Conservation (phyloP, 2,888 invertebrate genomes). For the Noctua janthe region DNA sequence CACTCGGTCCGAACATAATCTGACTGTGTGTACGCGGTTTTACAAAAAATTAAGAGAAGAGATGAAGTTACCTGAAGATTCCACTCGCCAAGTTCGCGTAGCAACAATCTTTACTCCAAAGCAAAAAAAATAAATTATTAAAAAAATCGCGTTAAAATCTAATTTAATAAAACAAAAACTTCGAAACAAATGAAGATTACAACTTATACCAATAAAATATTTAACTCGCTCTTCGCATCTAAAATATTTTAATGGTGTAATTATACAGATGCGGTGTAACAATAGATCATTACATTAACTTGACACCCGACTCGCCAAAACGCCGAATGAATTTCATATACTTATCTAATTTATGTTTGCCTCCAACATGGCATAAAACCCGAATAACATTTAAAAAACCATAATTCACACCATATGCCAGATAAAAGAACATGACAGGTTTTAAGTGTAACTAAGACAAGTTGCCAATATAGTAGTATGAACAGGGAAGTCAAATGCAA, state of each 20-base stretch:
- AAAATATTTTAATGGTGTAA: constrained; percentile 7
- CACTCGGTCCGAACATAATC: too few relatives aligned
- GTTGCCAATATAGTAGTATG: neutral
- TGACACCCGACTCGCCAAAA: neutral
- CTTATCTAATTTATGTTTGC: neutral
- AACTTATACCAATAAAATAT: neutral
- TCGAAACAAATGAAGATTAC: neutral
- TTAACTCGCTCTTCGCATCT: neutral
- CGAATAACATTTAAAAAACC: neutral
- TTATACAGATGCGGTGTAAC: constrained; percentile 12
- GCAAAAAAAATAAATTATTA: neutral
- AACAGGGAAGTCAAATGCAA: neutral
- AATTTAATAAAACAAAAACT: constrained; percentile 10
- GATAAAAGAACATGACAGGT: neutral
- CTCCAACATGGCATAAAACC: neutral
- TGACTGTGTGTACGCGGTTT: too few relatives aligned
- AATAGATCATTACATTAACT: constrained; percentile 25
- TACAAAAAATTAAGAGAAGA: too few relatives aligned
- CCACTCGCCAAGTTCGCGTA: neutral
- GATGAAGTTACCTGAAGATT: neutral
- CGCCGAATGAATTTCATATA: neutral
- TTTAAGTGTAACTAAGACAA: neutral
- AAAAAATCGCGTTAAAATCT: neutral
- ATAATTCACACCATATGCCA: neutral
- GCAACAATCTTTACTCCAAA: neutral